phyloP scores from a whole-genome alignment of 2,113 vertebrate species.

The Galemys pyrenaicus region DNA sequence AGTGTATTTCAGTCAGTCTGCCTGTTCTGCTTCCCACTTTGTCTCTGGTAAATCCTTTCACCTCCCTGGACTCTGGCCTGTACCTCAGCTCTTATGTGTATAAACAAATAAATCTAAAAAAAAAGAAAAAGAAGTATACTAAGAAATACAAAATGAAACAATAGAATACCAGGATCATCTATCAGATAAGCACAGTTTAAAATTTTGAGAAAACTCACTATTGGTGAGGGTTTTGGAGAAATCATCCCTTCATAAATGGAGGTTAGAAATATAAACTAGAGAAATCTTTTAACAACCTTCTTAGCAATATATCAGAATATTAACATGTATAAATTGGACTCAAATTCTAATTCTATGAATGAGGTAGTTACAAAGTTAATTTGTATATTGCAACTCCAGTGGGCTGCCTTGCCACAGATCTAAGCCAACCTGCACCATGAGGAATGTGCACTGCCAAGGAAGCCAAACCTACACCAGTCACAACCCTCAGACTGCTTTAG shows the following conservation, averaged over 20 bases:
- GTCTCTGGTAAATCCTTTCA: too few species aligned
- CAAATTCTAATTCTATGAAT: background rate
- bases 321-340: background rate
- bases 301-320: background rate
- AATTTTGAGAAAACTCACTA: background rate
- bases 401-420: background rate
- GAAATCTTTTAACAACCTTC: background rate
- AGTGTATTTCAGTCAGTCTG: too few species aligned
- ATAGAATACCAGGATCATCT: background rate
- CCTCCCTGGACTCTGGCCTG: too few species aligned
- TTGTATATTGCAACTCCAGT: background rate
- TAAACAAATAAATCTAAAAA: too few species aligned
- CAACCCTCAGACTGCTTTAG: too few species aligned
- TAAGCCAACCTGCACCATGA: background rate
- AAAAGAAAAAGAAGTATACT: background rate
- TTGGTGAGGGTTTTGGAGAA: background rate
- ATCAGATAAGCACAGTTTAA: background rate
- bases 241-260: background rate
- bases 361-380: background rate
- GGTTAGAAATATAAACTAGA: background rate
- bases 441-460: too few species aligned
- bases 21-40: too few species aligned
- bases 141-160: background rate
- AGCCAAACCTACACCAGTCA: background rate
- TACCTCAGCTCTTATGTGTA: too few species aligned